Percentiles rank a stretch among this genome's conserved stretches.
Evolutionary conservation across 2,888 invertebrate species (phyloP).

Genomic region (Eledona agricola): DNA sequence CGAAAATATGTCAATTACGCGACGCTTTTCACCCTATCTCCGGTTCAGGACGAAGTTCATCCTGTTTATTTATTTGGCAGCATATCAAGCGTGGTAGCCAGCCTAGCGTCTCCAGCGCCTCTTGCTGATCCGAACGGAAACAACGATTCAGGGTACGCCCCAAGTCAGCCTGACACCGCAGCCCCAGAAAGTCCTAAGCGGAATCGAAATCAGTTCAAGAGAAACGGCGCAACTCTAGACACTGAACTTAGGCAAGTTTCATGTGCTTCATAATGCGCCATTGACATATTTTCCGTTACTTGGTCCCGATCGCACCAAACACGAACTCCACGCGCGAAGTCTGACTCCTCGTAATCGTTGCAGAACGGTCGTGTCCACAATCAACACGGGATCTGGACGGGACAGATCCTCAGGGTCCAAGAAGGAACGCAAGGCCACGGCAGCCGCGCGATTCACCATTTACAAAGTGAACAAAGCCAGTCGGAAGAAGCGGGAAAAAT

Average conservation of each 20-base stretch:
- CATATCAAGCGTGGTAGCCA: constrained; percentile 67
- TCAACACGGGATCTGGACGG: constrained; percentile 53
- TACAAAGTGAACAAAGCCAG: constrained; percentile 95
- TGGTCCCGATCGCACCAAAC: not conserved
- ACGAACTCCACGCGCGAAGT: too few relatives aligned
- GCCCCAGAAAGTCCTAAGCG: constrained; percentile 58
- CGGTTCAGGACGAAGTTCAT: not conserved
- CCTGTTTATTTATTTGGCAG: constrained; percentile 47
- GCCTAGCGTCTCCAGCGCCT: constrained; percentile 66
- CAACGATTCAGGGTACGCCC: constrained; percentile 84
- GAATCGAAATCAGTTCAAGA: constrained; percentile 49
- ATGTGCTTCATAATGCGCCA: constrained; percentile 2
- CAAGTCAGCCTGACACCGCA: constrained; percentile 64
- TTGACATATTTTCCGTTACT: constrained; percentile 34
- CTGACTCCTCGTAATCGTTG: constrained; percentile 44
- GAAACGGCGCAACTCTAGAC: constrained; percentile 59
- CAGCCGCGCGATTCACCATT: constrained; percentile 84
- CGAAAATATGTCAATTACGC: constrained; percentile 32
- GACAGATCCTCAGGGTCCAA: constrained; percentile 68
- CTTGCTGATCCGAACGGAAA: constrained; percentile 80
- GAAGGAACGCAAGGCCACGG: constrained; percentile 77
- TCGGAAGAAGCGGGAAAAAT: constrained; percentile 93
- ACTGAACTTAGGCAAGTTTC: constrained; percentile 61
- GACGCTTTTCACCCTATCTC: too few relatives aligned
- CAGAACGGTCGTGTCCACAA: constrained; percentile 70